Evolutionary conservation across 2,888 invertebrate genomes (phyloP).

Genomic region (Bombylius discolor): DNA sequence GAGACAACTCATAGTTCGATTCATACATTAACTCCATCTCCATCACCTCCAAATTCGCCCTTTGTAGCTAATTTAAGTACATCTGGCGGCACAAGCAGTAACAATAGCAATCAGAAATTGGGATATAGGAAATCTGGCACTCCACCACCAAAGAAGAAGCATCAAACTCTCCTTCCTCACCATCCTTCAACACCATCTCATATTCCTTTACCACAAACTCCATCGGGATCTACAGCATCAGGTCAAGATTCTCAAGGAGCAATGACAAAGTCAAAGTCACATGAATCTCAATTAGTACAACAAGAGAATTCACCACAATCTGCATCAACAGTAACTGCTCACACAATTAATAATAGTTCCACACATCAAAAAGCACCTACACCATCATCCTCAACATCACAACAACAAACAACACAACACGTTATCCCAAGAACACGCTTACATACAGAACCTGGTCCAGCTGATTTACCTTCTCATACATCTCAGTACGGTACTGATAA

Average conservation of each 20-base stretch:
- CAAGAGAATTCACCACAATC: slow-evolving; percentile 36
- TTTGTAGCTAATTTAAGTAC: slow-evolving; percentile 13
- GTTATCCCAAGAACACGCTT: slow-evolving; percentile 26
- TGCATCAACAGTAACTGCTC: slow-evolving; percentile 27
- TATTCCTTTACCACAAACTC: slow-evolving; percentile 8
- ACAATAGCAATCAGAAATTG: slow-evolving; percentile 27
- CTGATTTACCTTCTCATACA: slow-evolving; percentile 9
- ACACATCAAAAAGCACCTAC: background rate
- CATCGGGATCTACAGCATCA: slow-evolving; percentile 5
- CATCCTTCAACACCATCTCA: slow-evolving; percentile 26
- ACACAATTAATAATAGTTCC: slow-evolving; percentile 30
- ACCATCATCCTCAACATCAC: background rate
- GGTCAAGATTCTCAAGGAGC: slow-evolving; percentile 36
- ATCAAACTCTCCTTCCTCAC: slow-evolving; percentile 44
- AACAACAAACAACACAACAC: slow-evolving; percentile 14
- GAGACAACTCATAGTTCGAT: slow-evolving; percentile 22
- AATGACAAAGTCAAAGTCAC: slow-evolving; percentile 79
- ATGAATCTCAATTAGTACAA: slow-evolving; percentile 70
- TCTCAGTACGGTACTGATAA: slow-evolving; percentile 24
- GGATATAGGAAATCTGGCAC: slow-evolving; percentile 36
- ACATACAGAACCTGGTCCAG: slow-evolving; percentile 35
- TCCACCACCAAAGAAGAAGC: slow-evolving; percentile 66
- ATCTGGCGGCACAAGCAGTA: slow-evolving; percentile 4
- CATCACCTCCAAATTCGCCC: slow-evolving; percentile 36
- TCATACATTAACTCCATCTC: slow-evolving; percentile 30